phyloP scores from a whole-genome alignment of 2,797 vertebrate genomes.

The Falco peregrinus region DNA sequence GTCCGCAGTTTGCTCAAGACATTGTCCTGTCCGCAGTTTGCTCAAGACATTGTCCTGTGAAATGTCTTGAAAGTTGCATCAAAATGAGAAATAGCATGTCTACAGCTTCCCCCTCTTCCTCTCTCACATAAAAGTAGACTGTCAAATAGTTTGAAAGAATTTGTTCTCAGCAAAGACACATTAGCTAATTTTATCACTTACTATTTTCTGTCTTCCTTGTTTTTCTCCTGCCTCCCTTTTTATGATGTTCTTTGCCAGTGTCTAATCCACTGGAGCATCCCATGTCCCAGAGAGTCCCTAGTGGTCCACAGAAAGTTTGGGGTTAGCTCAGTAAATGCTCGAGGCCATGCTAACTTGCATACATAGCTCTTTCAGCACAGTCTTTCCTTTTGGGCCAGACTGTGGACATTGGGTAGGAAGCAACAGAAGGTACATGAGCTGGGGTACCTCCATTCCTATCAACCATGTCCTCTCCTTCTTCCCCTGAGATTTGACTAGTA shows the following conservation, averaged over 20 bases:
- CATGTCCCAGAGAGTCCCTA: not conserved
- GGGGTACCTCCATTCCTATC: not conserved
- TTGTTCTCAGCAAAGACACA: not conserved
- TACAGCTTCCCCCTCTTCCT: not conserved
- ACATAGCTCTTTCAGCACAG: not conserved
- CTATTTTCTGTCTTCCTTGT: not conserved
- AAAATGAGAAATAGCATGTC: not conserved
- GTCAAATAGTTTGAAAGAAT: not conserved
- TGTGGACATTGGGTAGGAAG: not conserved
- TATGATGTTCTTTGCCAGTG: not conserved
- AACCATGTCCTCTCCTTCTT: not conserved
- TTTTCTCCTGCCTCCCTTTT: not conserved
- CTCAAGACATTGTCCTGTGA: not conserved
- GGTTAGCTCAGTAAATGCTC: not conserved
- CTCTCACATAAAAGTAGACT: not conserved
- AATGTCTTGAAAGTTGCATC: not conserved
- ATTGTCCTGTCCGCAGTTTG: not conserved
- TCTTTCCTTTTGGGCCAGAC: not conserved
- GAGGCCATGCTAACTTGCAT: not conserved
- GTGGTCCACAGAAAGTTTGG: not conserved
- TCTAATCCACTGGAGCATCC: not conserved
- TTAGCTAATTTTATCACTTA: not conserved
- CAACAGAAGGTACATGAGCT: not conserved
- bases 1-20: not conserved
- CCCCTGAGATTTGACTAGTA: not conserved